phyloP scores from a whole-genome alignment of 1,140 invertebrate species.

The Cephus cinctus region DNA sequence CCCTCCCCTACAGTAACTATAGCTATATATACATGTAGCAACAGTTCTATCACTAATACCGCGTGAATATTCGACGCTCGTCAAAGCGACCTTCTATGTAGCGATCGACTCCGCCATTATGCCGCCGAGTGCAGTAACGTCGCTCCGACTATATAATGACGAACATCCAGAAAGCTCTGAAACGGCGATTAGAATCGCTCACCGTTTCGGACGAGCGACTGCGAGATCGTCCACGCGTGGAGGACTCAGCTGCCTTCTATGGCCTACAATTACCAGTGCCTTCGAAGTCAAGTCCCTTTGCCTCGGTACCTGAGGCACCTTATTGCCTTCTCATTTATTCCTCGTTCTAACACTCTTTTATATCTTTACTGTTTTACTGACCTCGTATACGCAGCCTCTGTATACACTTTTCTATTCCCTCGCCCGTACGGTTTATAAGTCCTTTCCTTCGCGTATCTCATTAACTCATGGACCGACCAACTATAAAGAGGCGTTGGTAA shows the following conservation, averaged over 20 bases:
- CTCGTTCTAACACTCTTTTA: too few species aligned
- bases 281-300: too few species aligned
- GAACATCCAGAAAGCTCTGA: slow-evolving; percentile 16
- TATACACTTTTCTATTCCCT: background rate
- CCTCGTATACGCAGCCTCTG: background rate
- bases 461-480: background rate
- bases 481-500: too few species aligned
- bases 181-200: slow-evolving; percentile 45
- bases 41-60: too few species aligned
- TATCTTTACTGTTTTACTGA: too few species aligned
- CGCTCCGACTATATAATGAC: too few species aligned
- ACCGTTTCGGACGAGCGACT: slow-evolving; percentile 42
- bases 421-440: background rate
- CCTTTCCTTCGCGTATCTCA: background rate
- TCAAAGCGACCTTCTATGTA: too few species aligned
- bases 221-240: slow-evolving; percentile 45
- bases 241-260: slow-evolving; percentile 38
- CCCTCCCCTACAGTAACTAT: too few species aligned
- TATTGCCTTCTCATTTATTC: slow-evolving; percentile 30
- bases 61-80: too few species aligned
- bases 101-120: too few species aligned
- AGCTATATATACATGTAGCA: too few species aligned
- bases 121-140: too few species aligned
- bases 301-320: slow-evolving; percentile 30
- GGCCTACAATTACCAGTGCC: slow-evolving; percentile 44